Percentiles rank a stretch among this genome's conserved stretches.
Conservation (phyloP, 1,140 invertebrate genomes). For the Habropoda laboriosa region DNA sequence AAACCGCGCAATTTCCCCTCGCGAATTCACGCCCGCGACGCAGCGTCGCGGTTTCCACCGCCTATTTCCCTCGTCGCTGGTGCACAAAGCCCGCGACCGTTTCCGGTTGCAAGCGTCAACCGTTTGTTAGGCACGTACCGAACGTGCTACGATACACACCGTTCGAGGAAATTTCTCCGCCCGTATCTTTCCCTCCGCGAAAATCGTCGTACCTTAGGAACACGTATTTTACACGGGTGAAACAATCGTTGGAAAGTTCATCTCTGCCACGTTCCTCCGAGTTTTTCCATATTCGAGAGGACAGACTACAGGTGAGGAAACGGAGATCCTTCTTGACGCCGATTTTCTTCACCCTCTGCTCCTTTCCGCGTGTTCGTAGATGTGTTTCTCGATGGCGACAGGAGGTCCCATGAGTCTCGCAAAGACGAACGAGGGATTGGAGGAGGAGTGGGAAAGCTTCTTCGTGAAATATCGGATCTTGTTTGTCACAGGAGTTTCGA, state of each 20-base stretch:
- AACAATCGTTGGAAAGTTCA: background rate
- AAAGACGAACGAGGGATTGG: constrained; percentile 1
- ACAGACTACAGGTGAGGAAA: background rate
- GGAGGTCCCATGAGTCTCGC: constrained; percentile 27
- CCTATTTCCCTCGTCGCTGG: background rate
- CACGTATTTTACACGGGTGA: no score
- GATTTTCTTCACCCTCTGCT: constrained; percentile 1
- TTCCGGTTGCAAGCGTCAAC: constrained; percentile 1
- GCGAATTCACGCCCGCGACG: no score
- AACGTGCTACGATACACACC: no score
- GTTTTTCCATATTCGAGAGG: constrained; percentile 5
- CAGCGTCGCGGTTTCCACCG: background rate
- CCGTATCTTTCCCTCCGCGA: no score
- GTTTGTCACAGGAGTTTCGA: background rate
- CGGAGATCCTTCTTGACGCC: constrained; percentile 19
- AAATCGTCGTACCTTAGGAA: no score
- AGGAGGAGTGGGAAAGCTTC: background rate
- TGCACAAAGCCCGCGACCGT: background rate
- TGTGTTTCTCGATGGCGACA: constrained; percentile 23
- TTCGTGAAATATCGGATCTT: constrained; percentile 21
- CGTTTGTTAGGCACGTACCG: constrained; percentile 13
- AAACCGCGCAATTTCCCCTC: no score
- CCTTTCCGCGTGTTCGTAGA: constrained; percentile 24
- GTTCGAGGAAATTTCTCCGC: no score
- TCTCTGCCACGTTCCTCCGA: background rate